These are phyloP conservation scores for Procambarus virginalis DNA, from an alignment of 1,140 invertebrate species.

Conservation along the genomic window DNA sequence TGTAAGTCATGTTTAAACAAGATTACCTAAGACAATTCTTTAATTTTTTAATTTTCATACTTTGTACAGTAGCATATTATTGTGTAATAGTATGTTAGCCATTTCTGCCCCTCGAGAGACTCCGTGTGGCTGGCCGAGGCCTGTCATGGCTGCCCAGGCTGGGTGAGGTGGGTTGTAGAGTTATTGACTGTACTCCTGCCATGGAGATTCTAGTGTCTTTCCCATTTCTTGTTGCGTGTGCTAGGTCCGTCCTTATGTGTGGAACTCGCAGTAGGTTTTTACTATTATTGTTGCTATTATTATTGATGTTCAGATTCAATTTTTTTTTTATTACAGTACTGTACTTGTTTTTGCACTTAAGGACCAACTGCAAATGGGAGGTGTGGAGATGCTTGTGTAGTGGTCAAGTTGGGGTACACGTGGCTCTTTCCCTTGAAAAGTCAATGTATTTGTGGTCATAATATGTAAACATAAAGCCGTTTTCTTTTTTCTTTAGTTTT, in stretches of 20 bases:
- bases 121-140: constrained; percentile 49
- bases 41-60: constrained; percentile 43
- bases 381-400: not conserved
- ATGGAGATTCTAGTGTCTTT: not conserved
- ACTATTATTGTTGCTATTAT: not conserved
- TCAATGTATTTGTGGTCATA: constrained; percentile 6
- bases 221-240: not conserved
- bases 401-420: not conserved
- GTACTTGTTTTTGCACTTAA: not conserved
- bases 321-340: not conserved
- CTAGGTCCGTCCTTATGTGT: not conserved
- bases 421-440: not conserved
- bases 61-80: constrained; percentile 52
- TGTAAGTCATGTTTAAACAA: constrained; percentile 38
- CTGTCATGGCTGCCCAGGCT: constrained; percentile 58
- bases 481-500: not conserved
- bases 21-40: constrained; percentile 32
- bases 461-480: not conserved
- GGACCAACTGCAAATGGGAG: not conserved
- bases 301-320: not conserved
- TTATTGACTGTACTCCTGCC: constrained; percentile 17
- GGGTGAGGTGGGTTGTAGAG: constrained; percentile 1
- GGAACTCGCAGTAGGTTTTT: not conserved
- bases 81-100: constrained; percentile 40
- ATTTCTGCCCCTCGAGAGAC: constrained; percentile 13